phyloP scores from a whole-genome alignment of 2,797 vertebrate genomes.

The Meriones psammophilus region DNA sequence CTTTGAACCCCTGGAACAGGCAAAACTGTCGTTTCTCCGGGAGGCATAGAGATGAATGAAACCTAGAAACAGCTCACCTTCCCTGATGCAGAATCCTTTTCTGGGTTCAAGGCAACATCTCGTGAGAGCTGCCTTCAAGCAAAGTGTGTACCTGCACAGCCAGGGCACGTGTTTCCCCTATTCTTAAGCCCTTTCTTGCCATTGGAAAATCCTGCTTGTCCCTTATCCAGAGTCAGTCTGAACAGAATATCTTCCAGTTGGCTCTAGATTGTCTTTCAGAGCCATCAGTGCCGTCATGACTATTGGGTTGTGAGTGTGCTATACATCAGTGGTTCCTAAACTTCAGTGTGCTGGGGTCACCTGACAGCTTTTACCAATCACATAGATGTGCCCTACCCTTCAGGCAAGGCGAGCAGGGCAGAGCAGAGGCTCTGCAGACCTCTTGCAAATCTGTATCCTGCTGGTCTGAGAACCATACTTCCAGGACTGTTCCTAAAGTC shows the following conservation, averaged over 20 bases:
- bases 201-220: neutral
- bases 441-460: too few species aligned
- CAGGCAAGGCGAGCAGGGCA: neutral
- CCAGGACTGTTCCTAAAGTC: too few species aligned
- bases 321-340: rapidly evolving
- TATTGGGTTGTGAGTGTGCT: rapidly evolving
- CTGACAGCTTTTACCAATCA: too few species aligned
- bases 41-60: neutral
- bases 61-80: neutral
- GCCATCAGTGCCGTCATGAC: neutral
- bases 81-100: neutral
- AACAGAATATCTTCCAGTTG: rapidly evolving
- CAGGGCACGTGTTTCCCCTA: rapidly evolving
- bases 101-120: rapidly evolving
- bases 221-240: neutral
- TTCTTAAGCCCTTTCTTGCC: neutral
- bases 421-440: neutral
- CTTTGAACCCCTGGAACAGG: neutral
- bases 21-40: neutral
- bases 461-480: neutral
- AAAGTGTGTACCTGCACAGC: rapidly evolving
- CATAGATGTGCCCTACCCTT: neutral
- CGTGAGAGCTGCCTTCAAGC: neutral
- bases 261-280: too few species aligned
- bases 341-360: rapidly evolving